Conservation (phyloP, 2,888 invertebrate genomes). For the Acleris holmiana region DNA sequence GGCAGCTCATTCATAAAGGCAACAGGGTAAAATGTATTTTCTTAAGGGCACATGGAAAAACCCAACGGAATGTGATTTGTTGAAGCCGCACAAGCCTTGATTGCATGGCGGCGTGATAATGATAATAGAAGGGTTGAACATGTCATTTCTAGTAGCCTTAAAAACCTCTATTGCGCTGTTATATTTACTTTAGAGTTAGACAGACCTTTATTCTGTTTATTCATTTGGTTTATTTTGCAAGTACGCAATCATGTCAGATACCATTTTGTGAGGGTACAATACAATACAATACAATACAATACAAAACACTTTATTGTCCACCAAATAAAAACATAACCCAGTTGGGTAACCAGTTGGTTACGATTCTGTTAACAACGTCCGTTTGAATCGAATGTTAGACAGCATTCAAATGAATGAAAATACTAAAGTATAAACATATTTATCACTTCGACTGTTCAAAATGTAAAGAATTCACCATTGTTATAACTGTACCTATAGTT, state of each 20-base stretch:
- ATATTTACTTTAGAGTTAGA: background rate
- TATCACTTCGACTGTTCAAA: too few relatives aligned
- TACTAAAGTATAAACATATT: too few relatives aligned
- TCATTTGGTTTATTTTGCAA: too few relatives aligned
- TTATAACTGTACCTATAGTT: too few relatives aligned
- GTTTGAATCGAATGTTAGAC: slow-evolving; percentile 4
- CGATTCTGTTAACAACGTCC: slow-evolving; percentile 10
- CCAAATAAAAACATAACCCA: too few relatives aligned
- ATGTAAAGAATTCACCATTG: too few relatives aligned
- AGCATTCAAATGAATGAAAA: too few relatives aligned
- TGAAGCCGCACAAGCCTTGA: slow-evolving; percentile 1
- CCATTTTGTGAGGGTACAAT: too few relatives aligned
- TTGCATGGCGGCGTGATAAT: slow-evolving; percentile 4
- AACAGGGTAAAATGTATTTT: background rate
- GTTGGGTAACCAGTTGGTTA: too few relatives aligned
- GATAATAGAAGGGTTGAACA: slow-evolving; percentile 4
- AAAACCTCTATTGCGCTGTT: background rate
- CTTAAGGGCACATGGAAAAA: slow-evolving; percentile 5
- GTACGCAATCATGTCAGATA: too few relatives aligned
- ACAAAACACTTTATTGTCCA: too few relatives aligned
- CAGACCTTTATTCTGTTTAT: background rate
- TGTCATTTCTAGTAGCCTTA: background rate
- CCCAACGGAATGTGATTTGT: slow-evolving; percentile 6
- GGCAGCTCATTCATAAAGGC: background rate
- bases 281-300: too few relatives aligned